A percentile compares a stretch with the other conserved stretches of the same genome.
These are phyloP conservation scores for Pseudomyrmex concolor DNA, from an alignment of 1,140 invertebrate genomes.

Conservation along the genomic window DNA sequence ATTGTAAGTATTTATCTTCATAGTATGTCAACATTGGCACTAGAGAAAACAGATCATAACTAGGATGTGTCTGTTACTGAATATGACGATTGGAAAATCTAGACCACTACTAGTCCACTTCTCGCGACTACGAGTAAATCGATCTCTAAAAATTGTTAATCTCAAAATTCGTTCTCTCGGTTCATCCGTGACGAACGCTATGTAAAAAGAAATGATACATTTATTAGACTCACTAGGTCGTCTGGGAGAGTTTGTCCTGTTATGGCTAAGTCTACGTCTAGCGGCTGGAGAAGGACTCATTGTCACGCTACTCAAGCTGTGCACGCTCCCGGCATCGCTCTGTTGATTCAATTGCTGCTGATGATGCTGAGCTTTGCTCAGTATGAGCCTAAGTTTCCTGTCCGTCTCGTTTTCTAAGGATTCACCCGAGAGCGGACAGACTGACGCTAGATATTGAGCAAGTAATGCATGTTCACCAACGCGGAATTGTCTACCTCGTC, in stretches of 20 bases:
- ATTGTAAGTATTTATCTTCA: conserved; percentile 81
- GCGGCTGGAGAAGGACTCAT: conserved; percentile 82
- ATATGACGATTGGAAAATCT: conserved; percentile 66
- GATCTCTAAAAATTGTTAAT: conserved; percentile 3
- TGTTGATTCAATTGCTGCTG: conserved; percentile 92
- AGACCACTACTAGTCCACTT: conserved; percentile 69
- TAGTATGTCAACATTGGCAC: conserved; percentile 81
- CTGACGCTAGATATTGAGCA: conserved; percentile 92
- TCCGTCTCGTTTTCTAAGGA: conserved; percentile 93
- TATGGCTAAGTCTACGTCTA: conserved; percentile 81
- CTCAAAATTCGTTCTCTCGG: conserved; percentile 18
- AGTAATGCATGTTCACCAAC: conserved; percentile 93
- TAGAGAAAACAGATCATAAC: conserved; percentile 79
- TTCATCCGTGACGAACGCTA: conserved; percentile 30
- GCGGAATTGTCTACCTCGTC: conserved; percentile 94
- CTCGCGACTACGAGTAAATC: conserved; percentile 51
- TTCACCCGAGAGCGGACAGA: conserved; percentile 91
- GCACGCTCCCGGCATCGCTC: conserved; percentile 83
- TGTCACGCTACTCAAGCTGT: conserved; percentile 82
- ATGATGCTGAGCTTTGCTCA: conserved; percentile 95
- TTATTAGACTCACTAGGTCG: conserved; percentile 86
- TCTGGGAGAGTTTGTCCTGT: conserved; percentile 86
- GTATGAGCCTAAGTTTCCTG: conserved; percentile 92
- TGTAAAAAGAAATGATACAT: conserved; percentile 26
- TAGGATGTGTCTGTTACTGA: conserved; percentile 59